These are phyloP conservation scores for Neosilurus hyrtlii DNA, from an alignment of 2,797 vertebrate species.

Conservation along the genomic window DNA sequence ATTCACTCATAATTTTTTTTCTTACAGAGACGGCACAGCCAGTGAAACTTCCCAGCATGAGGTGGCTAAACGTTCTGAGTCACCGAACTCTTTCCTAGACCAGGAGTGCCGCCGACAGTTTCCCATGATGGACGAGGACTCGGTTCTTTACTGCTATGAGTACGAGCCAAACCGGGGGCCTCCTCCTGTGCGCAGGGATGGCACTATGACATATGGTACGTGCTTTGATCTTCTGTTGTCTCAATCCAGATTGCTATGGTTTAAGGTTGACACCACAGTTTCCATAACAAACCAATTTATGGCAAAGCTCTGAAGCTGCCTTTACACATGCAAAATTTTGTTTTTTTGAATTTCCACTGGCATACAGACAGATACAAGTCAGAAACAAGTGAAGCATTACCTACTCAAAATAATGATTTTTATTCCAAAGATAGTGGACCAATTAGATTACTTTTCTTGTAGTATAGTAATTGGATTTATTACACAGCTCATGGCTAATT, in stretches of 20 bases:
- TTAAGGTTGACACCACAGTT: slow-evolving; percentile 7
- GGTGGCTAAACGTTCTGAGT: slow-evolving; percentile 90
- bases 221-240: slow-evolving; percentile 24
- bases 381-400: not conserved
- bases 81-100: slow-evolving; percentile 97
- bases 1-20: slow-evolving; percentile 15
- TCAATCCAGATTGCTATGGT: slow-evolving; percentile 5
- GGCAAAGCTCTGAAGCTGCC: not conserved
- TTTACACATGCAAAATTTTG: not conserved
- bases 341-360: not conserved
- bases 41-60: slow-evolving; percentile 83
- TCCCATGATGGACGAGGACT: slow-evolving; percentile 92
- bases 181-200: slow-evolving; percentile 86
- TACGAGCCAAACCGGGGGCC: slow-evolving; percentile 92
- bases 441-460: too few species aligned
- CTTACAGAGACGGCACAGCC: slow-evolving; percentile 84
- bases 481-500: too few species aligned
- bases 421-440: too few species aligned
- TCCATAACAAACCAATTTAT: not conserved
- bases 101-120: slow-evolving; percentile 91
- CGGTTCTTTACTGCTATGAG: slow-evolving; percentile 95
- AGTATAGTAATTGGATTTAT: too few species aligned
- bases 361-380: not conserved
- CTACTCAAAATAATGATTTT: too few species aligned
- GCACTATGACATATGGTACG: slow-evolving; percentile 93